A percentile compares a stretch with the other conserved stretches of the same genome.
phyloP scores from a whole-genome alignment of 2,113 vertebrate genomes.

The Arizona elegans region DNA sequence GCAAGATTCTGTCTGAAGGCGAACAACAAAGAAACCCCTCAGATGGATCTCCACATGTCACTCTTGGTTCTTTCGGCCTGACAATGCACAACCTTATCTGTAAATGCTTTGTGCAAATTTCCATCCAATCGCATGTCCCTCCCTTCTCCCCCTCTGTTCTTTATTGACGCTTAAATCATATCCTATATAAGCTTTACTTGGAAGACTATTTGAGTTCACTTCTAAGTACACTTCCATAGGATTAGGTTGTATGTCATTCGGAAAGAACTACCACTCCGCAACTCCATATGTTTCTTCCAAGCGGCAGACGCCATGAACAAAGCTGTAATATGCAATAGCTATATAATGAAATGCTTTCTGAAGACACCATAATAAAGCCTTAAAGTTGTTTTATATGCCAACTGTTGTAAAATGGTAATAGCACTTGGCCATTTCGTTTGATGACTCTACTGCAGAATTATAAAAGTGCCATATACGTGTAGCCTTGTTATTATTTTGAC shows the following conservation, averaged over 20 bases:
- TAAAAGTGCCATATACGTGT: not conserved
- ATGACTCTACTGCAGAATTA: not conserved
- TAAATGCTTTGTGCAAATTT: not conserved
- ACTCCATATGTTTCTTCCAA: not conserved
- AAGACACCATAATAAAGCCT: not conserved
- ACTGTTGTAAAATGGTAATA: not conserved
- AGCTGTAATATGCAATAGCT: not conserved
- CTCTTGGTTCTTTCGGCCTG: not conserved
- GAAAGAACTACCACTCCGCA: not conserved
- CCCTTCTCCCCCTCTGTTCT: not conserved
- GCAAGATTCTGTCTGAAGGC: not conserved
- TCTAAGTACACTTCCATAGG: not conserved
- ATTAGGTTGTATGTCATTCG: not conserved
- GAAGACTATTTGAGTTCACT: not conserved
- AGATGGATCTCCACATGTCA: not conserved
- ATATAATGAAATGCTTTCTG: not conserved
- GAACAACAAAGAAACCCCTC: not conserved
- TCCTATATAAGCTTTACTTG: not conserved
- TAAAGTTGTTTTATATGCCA: not conserved
- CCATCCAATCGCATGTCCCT: not conserved
- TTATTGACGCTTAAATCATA: not conserved
- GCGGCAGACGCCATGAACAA: not conserved
- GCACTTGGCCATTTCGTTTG: not conserved
- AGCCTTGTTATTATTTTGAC: slow-evolving; percentile 2
- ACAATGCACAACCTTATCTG: not conserved